Base-by-base conservation (phyloP, 1,140 invertebrate species). In the Drosophila subpulchrella region DNA sequence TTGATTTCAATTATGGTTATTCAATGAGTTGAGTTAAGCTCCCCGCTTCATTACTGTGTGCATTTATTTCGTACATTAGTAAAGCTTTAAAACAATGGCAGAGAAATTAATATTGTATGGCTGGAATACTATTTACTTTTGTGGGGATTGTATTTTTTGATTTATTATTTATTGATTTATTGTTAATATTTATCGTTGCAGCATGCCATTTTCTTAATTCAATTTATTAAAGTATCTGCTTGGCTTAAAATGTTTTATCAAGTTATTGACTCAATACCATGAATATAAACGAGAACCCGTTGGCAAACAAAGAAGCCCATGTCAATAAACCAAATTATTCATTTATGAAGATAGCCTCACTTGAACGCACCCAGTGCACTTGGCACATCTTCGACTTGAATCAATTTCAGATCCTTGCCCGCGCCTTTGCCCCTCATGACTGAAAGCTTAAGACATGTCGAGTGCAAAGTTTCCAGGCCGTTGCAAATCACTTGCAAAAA, bases 401-500 rank as follows among this genome's bases (percentile, higher is more conserved):
- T 81, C 77, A 68, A 81, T 77, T 74, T 55, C 53, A 56, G 39
- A n/a, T 38, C 44, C 50, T 78, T 75, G 34, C 46, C 48, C 48
- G 30, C 46, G 46, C 48, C 46, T 71, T 74, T 36, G n/a, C 41
- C 30, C 32, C 13, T 15, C 0, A 15, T 48, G 67, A 60, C 46
- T 67, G 51, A 38, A 54, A 51, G 48, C 57, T 50, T 47, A 42
- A 57, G 62, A 60, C 82, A 67, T 78, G 78, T 75, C 70, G 61
- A 88, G 75, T 82, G 82, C 78, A 83, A 79, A 83, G 84, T 77
- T 88, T 83, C 67, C 76, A 74, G 80, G 76, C 83, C 76, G 60
- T 84, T 89, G 84, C 84, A 88, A 88, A 88, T 88, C 84, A 77
- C 80, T 79, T 72, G 78, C 59, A 80, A 74, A 83, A 89, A 82